Evolutionary conservation across 2,113 vertebrate species (phyloP).

Genomic region (Butorides virescens): DNA sequence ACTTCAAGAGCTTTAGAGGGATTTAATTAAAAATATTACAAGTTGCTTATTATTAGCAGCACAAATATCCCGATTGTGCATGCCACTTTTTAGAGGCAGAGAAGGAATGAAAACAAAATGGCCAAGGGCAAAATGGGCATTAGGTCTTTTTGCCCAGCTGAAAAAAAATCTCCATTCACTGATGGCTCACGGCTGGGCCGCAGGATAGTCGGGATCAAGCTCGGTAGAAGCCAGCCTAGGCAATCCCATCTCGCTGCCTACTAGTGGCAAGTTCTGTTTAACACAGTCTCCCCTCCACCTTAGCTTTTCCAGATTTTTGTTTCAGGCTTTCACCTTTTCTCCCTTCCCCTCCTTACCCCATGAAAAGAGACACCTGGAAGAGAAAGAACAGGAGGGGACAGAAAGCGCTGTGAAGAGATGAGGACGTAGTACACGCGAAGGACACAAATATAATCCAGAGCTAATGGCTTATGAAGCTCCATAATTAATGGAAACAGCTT

Average conservation of each 20-base stretch:
- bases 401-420: background rate
- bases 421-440: rapidly evolving
- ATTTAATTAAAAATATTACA: conserved; percentile 71
- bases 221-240: background rate
- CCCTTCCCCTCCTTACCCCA: background rate
- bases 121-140: conserved; percentile 5
- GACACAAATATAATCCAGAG: background rate
- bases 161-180: background rate
- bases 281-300: background rate
- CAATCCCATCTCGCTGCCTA: background rate
- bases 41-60: conserved; percentile 51
- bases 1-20: conserved; percentile 58
- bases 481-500: background rate
- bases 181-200: background rate
- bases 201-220: background rate
- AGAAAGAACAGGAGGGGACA: background rate
- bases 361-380: background rate
- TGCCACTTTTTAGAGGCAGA: background rate
- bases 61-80: background rate
- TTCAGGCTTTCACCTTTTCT: background rate
- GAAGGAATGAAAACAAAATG: background rate
- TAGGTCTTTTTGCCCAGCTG: rapidly evolving
- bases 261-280: background rate
- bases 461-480: background rate
- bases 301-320: background rate